Percentiles rank a stretch among this genome's conserved stretches.
These are phyloP conservation scores for Nothocercus nigrocapillus DNA, from an alignment of 2,113 vertebrate species.

Conservation along the genomic window DNA sequence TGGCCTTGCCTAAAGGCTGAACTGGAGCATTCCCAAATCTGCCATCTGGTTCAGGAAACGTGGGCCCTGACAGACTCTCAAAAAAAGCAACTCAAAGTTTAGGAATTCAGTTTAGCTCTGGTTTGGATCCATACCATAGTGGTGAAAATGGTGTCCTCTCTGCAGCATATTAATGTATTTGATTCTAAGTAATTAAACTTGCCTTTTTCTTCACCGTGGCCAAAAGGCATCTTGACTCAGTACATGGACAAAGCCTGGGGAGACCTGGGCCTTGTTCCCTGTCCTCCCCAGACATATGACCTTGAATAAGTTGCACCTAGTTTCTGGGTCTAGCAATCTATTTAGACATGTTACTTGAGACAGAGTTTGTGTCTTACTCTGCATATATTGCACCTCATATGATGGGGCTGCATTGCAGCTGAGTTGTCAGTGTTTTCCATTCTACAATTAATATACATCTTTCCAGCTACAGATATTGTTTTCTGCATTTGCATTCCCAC, in stretches of 20 bases:
- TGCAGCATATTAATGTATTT: neutral
- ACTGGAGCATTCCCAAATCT: neutral
- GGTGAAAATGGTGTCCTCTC: neutral
- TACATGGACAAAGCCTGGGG: neutral
- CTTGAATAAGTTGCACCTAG: neutral
- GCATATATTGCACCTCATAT: neutral
- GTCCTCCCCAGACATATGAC: neutral
- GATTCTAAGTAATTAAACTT: neutral
- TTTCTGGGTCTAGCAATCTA: neutral
- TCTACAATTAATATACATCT: conserved; percentile 11
- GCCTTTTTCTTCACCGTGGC: no score
- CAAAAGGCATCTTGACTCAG: neutral
- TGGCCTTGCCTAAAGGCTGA: neutral
- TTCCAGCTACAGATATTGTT: conserved; percentile 42
- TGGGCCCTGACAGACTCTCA: neutral
- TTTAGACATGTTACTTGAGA: conserved; percentile 2
- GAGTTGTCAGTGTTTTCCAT: conserved; percentile 41
- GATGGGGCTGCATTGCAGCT: neutral
- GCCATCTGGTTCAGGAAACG: neutral
- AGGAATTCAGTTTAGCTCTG: neutral
- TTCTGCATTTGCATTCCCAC: conserved; percentile 75
- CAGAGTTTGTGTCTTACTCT: conserved; percentile 1
- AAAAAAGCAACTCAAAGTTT: neutral
- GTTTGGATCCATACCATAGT: neutral
- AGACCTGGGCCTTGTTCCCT: neutral